Percentiles rank a stretch among this genome's conserved stretches.
Conservation (phyloP, 2,113 vertebrate genomes). For the Salminus brasiliensis region DNA sequence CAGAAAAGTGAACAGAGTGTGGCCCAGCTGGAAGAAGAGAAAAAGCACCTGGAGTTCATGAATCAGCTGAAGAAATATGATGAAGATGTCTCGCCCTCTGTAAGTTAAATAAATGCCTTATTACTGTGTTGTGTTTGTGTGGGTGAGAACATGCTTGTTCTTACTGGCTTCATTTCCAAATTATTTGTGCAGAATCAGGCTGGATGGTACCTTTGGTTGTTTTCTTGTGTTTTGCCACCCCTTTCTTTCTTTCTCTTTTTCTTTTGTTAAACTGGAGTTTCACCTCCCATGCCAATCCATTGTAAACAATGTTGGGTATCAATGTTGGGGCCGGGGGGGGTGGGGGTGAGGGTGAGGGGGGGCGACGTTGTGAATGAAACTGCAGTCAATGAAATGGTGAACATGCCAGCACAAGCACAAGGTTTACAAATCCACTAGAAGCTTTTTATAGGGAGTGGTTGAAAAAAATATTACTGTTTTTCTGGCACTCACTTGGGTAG, state of each 20-base stretch:
- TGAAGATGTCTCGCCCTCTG: slow-evolving; percentile 86
- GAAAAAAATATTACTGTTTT: background rate
- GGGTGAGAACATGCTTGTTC: background rate
- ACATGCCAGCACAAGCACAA: background rate
- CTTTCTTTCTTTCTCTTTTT: no score
- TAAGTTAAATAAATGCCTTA: slow-evolving; percentile 59
- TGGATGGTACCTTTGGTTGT: no score
- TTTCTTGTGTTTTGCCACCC: no score
- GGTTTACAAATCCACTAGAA: no score
- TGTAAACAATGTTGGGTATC: no score
- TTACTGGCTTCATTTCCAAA: background rate
- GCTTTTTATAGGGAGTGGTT: background rate
- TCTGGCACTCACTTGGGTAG: background rate
- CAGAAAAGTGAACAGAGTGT: slow-evolving; percentile 96
- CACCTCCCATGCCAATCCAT: no score
- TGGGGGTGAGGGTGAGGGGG: no score
- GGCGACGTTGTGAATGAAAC: background rate
- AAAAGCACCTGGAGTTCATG: slow-evolving; percentile 98
- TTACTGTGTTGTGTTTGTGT: background rate
- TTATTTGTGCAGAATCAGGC: background rate
- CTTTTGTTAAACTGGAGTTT: no score
- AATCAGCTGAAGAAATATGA: slow-evolving; percentile 98
- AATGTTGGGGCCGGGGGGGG: no score
- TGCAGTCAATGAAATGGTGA: background rate
- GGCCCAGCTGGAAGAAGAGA: slow-evolving; percentile 97